Conservation (phyloP, 2,797 vertebrate species). For the Pantherophis vulpinus region DNA sequence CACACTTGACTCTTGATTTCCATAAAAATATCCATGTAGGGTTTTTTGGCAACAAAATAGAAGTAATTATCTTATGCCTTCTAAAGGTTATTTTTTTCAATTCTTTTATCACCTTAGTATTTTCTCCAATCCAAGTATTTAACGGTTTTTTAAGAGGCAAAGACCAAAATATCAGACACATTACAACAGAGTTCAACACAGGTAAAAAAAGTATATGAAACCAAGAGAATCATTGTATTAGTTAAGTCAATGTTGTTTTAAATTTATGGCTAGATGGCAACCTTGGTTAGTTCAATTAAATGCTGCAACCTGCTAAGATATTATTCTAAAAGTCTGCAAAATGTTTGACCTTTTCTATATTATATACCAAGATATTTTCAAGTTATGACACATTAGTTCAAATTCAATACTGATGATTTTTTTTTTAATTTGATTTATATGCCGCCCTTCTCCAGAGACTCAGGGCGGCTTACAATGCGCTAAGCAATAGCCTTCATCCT, state of each 20-base stretch:
- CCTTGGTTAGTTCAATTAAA: neutral
- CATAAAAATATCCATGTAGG: neutral
- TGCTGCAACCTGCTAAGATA: neutral
- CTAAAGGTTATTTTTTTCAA: neutral
- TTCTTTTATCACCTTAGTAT: neutral
- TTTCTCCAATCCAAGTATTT: neutral
- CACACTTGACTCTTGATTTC: neutral
- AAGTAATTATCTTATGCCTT: neutral
- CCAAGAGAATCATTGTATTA: neutral
- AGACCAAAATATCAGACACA: neutral
- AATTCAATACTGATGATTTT: neutral
- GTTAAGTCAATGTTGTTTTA: neutral
- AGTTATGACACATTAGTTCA: neutral
- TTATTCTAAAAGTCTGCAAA: neutral
- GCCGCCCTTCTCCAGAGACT: no score
- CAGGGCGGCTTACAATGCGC: no score
- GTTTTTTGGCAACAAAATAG: neutral
- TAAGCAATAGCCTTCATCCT: no score
- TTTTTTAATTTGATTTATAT: no score
- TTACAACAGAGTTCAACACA: neutral
- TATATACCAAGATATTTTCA: neutral
- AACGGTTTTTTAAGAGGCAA: neutral
- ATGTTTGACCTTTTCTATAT: neutral
- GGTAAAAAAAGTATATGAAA: neutral
- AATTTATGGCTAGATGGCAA: neutral